Evolutionary conservation across 2,113 vertebrate species (phyloP), one percentile per base, ranked within the genome.

Genomic region (Brachyhypopomus gauderio): DNA sequence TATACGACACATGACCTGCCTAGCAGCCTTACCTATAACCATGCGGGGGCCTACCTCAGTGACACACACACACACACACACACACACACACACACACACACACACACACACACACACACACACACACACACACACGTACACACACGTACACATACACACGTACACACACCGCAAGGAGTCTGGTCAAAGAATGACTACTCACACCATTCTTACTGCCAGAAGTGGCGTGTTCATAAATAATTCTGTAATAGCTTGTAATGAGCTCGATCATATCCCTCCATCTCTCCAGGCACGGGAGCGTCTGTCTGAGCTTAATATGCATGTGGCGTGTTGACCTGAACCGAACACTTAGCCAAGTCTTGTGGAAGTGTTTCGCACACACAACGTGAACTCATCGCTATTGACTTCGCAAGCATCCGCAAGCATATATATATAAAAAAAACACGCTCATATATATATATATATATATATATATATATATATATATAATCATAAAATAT

Each of bases 241-340:
- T 70, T 41, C 66, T 38, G 66, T 38, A 41, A 41, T 41, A 38
- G 66, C 66, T 70, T 12, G 23, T 70, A 70, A 41, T 70, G 67
- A 78, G 55, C 75, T 66, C 19, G 30, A 67, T 34, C 60, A 30
- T 67, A 45, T 66, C 75, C 67, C 63, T 36, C 55, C 75, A 36
- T 14, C 48, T 67, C 64, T 34, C 63, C 45, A 67, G 62, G 64
- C 45, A 36, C 8, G 25, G 62, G 19, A 36, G 56, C 48, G 55
- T 30, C 63, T 78, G 64, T 30, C 48, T 69, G 76, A 34, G 22
- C 63, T 70, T 79, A 72, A 72, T 48, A 62, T 45, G 22, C 66
- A 14, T 25, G 30, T 59, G 23, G 34, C 41, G 67, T 30, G 11
- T 30, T 48, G 67, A 58, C 56, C 67, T 79, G 17, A 38, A 16